Evolutionary conservation across 2,888 invertebrate species (phyloP).

Genomic region (Drosophila falleni): DNA sequence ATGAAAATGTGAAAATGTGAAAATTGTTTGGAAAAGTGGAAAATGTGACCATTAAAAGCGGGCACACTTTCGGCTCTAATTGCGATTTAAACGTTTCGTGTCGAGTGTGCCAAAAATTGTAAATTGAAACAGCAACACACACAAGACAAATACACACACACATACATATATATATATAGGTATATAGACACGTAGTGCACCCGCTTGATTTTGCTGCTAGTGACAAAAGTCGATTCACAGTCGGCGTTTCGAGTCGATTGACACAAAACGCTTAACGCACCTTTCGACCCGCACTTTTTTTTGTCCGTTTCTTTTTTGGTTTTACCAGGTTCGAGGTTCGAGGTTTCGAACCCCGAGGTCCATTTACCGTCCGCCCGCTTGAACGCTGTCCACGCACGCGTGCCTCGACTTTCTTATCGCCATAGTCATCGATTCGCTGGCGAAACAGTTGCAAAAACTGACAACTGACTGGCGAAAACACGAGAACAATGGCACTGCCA

Average conservation of each 20-base stretch:
- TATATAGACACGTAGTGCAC: slow-evolving; percentile 32
- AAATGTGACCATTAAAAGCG: slow-evolving; percentile 57
- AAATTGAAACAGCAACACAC: slow-evolving; percentile 34
- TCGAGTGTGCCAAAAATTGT: slow-evolving; percentile 66
- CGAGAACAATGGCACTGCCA: slow-evolving; percentile 13
- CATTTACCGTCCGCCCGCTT: slow-evolving; percentile 54
- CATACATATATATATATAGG: not conserved
- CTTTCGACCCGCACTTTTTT: slow-evolving; percentile 74
- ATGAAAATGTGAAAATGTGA: slow-evolving; percentile 12
- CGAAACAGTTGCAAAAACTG: slow-evolving; percentile 72
- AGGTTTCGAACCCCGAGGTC: not conserved
- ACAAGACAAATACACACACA: not conserved
- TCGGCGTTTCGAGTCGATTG: slow-evolving; percentile 28
- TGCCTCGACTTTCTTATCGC: slow-evolving; percentile 49
- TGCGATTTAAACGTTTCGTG: slow-evolving; percentile 66
- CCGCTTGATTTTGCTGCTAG: slow-evolving; percentile 61
- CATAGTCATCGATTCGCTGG: slow-evolving; percentile 16
- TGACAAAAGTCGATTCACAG: slow-evolving; percentile 62
- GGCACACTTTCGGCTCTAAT: slow-evolving; percentile 67
- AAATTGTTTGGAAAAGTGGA: slow-evolving; percentile 34
- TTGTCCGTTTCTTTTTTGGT: not conserved
- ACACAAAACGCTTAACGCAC: slow-evolving; percentile 52
- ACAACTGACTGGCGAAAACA: slow-evolving; percentile 30
- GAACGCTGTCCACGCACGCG: slow-evolving; percentile 62
- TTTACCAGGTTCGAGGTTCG: not conserved